Base-by-base conservation (phyloP, 1,140 invertebrate species). In the Caenorhabditis inopinata region DNA sequence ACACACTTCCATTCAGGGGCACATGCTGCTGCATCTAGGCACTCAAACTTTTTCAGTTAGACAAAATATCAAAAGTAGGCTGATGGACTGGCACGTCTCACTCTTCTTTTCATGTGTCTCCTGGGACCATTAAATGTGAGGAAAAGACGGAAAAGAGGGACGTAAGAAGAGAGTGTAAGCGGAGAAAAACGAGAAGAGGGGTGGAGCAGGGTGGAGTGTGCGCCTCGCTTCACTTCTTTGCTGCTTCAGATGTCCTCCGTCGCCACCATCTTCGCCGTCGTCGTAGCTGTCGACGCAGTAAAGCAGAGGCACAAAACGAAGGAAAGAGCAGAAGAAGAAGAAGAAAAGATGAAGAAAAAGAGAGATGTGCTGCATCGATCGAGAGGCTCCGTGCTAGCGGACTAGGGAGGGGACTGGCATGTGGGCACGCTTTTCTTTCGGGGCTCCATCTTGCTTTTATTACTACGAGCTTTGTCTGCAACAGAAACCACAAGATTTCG, bases 91-190 rank as follows among this genome's bases (percentile, higher is more conserved):
- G 32, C 58, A 68, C n/a, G 58, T 32, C 58, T 68, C 58, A 68
- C 58, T 68, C 32, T 21, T 42, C 58, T 68, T n/a, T 68, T 68
- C 58, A 42, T 68, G 58, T 38, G 32, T 68, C 58, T 68, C 58
- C 58, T 68, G 58, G 58, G 58, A 68, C 58, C 58, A 68, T 68
- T 68, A 68, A 32, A 68, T 68, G 58, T 68, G 32, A 68, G 21
- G n/a, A 18, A 25, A 42, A 68, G 27, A 21, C 6, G 21, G n/a
- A 21, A 21, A 68, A 42, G 11, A 27, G 21, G n/a, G 38, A 18
- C 32, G n/a, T n/a, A 21, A 42, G 32, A 38, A 68, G 38, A 42
- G 14, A 42, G 38, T 7, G 38, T 7, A 42, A 42, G 38, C 5
- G 38, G 38, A 42, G 38, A 42, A 42, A n/a, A n/a, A n/a, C n/a